These are phyloP conservation scores for Ceryle rudis DNA, from an alignment of 2,797 vertebrate species.

Conservation along the genomic window DNA sequence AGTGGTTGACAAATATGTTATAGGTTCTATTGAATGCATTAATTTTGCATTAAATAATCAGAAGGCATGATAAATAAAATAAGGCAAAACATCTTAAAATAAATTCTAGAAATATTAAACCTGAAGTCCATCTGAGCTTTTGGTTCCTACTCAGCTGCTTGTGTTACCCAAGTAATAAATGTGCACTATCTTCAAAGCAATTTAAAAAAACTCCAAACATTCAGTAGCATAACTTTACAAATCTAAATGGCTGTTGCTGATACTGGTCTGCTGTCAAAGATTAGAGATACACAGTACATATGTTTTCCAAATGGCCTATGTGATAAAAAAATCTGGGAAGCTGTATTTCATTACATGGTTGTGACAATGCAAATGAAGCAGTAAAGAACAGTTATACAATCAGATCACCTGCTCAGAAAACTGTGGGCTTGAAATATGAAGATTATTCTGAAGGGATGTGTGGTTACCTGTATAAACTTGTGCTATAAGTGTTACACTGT, in stretches of 20 bases:
- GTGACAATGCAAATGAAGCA: background rate
- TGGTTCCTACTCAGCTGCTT: background rate
- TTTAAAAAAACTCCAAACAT: background rate
- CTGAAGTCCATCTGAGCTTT: background rate
- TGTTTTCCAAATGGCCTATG: background rate
- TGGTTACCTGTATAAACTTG: rapidly evolving
- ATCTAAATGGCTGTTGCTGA: background rate
- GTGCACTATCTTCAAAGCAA: background rate
- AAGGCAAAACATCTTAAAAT: background rate
- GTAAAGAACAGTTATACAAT: background rate
- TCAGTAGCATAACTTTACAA: background rate
- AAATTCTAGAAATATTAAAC: background rate
- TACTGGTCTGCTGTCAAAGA: background rate
- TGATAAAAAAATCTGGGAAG: background rate
- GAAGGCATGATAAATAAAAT: background rate
- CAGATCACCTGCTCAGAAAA: background rate
- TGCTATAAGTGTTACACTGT: background rate
- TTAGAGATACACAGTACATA: background rate
- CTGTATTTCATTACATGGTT: background rate
- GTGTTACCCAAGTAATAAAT: background rate
- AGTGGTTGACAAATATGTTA: background rate
- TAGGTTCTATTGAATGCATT: background rate
- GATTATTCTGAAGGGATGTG: background rate
- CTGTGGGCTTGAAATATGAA: background rate
- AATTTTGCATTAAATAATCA: background rate